Percentiles rank a stretch among this genome's conserved stretches.
phyloP scores from a whole-genome alignment of 2,888 invertebrate species.

The Pheosia tremula region DNA sequence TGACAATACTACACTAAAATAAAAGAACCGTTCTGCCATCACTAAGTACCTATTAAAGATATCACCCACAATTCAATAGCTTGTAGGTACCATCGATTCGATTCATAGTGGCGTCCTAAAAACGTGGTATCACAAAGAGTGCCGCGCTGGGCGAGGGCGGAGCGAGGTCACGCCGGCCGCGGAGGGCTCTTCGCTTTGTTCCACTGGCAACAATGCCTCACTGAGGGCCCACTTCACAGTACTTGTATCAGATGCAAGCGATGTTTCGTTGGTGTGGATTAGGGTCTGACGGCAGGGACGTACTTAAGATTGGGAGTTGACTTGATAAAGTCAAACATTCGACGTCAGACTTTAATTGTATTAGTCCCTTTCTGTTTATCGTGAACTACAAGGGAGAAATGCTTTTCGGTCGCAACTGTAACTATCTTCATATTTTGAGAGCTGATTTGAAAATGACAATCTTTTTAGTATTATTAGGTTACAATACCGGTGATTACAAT shows the following conservation, averaged over 20 bases:
- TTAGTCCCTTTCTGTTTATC: no score
- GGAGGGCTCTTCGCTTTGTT: slow-evolving; percentile 78
- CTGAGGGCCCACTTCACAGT: slow-evolving; percentile 65
- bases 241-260: slow-evolving; percentile 80
- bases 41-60: background rate
- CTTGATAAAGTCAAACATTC: background rate
- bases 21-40: background rate
- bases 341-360: no score
- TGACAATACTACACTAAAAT: no score
- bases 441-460: no score
- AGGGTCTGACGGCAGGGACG: slow-evolving; percentile 58
- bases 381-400: no score
- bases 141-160: slow-evolving; percentile 58
- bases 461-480: no score
- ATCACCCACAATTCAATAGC: slow-evolving; percentile 23
- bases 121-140: slow-evolving; percentile 81
- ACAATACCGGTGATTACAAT: no score
- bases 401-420: no score
- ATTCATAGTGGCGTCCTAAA: slow-evolving; percentile 69
- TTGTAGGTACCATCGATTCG: slow-evolving; percentile 57
- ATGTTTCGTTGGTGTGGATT: slow-evolving; percentile 72
- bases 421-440: no score
- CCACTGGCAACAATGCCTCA: slow-evolving; percentile 76
- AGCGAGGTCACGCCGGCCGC: slow-evolving; percentile 72
- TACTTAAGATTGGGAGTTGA: slow-evolving; percentile 34